These are phyloP conservation scores for Dinomys branickii DNA, from an alignment of 2,113 vertebrate genomes.

Conservation along the genomic window DNA sequence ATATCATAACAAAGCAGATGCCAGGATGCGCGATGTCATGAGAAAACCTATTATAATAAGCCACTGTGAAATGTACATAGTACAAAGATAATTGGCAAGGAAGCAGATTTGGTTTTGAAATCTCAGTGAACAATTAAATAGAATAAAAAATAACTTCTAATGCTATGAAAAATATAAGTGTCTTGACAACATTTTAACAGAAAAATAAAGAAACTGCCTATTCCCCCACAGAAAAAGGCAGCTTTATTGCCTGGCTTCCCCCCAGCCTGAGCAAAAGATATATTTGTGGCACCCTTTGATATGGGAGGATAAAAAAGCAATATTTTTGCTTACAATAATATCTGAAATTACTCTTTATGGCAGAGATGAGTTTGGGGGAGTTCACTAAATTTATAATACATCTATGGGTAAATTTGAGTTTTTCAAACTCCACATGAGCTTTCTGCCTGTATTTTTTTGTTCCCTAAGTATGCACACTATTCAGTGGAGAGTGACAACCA, in stretches of 20 bases:
- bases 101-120: conserved; percentile 72
- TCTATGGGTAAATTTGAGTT: background rate
- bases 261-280: background rate
- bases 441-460: conserved; percentile 71
- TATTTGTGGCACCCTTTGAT: conserved; percentile 52
- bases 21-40: conserved; percentile 50
- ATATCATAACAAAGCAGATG: conserved; percentile 81
- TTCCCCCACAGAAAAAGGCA: conserved; percentile 22
- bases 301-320: background rate
- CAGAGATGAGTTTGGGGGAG: background rate
- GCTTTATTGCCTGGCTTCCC: background rate
- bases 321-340: conserved; percentile 37
- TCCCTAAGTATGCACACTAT: conserved; percentile 25
- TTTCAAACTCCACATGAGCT: conserved; percentile 76
- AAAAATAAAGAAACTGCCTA: conserved; percentile 72
- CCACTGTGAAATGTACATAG: conserved; percentile 58
- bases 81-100: conserved; percentile 75
- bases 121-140: conserved; percentile 65
- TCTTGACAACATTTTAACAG: conserved; percentile 76
- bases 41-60: conserved; percentile 76
- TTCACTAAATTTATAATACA: conserved; percentile 17
- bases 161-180: conserved; percentile 76
- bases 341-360: conserved; percentile 64
- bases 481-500: conserved; percentile 70
- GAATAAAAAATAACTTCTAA: conserved; percentile 76